Evolutionary conservation across 1,140 invertebrate genomes (phyloP), one percentile per base, ranked within the genome.

Genomic region (Phthorimaea operculella): DNA sequence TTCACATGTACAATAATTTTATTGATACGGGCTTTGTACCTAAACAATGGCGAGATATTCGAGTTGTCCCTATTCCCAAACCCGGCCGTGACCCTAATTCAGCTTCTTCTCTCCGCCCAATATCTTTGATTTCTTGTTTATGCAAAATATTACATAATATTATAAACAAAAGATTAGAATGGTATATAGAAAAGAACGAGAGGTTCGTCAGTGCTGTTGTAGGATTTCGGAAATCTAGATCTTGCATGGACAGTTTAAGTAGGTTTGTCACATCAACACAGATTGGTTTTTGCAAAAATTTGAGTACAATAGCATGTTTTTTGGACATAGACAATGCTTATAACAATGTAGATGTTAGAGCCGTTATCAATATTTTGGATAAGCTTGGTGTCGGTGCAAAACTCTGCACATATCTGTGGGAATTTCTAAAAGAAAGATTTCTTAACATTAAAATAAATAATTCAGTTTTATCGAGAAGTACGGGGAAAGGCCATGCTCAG

Each of bases 41-140:
- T 1, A 33, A 48, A 5, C 60, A 66, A 45, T 83, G 74, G 74
- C 71, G 75, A 64, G 39, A 58, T 14, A 66, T 74, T 1, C 53
- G 64, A 57, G 66, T 84, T 9, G 62, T 80, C 9, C 62, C 75
- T 11, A 66, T 78, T 1, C 68, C 65, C 4, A 79, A 76, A 56
- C 58, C 64, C 28, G 53, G 60, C 9, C 61, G 57, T 48, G 44
- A 58, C 39, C 44, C 51, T 7, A 28, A 55, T 16, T 14, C 52
- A 0, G 50, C 53, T 6, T 42, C 63, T 0, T 60, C 59, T 17
- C 61, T 63, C 17, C 18, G 76, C 39, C 74, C 76, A 9, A 76
- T 78, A 33, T 57, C 68, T 21, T 44, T 78, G 44, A 55, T 76
- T 4, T 67, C 73, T 6, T 62, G 59, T 6, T 1, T 59, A 1